These are phyloP conservation scores for Stenotaenia linearis DNA, from an alignment of 2,888 invertebrate genomes.

Conservation along the genomic window DNA sequence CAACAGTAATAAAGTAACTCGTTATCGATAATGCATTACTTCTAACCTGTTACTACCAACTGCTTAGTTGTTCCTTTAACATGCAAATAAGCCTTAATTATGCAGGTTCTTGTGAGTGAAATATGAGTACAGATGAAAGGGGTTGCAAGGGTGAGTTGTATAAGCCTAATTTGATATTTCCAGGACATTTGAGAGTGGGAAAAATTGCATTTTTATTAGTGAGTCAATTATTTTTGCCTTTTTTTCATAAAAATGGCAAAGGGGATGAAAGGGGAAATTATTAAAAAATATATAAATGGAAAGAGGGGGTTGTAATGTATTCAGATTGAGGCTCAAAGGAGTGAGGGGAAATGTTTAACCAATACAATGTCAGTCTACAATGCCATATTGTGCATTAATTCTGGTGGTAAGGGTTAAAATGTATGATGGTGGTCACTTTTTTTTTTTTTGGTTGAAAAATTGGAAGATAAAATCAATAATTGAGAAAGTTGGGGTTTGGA, in stretches of 20 bases:
- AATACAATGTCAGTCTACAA: neutral
- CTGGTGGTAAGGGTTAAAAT: too few species aligned
- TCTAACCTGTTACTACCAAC: too few species aligned
- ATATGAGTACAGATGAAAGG: neutral
- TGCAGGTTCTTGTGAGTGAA: neutral
- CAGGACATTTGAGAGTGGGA: neutral
- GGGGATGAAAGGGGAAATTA: neutral
- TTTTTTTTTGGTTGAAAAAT: neutral
- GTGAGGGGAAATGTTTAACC: neutral
- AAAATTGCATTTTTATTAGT: constrained; percentile 20
- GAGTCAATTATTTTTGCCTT: neutral
- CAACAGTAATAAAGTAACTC: too few species aligned
- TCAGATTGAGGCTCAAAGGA: neutral
- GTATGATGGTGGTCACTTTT: neutral
- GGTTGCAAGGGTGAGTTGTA: neutral
- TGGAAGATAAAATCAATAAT: neutral
- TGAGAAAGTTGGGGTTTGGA: neutral
- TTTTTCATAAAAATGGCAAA: neutral
- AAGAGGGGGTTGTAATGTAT: constrained; percentile 12
- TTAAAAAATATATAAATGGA: neutral
- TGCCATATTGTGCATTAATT: neutral
- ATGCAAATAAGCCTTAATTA: neutral
- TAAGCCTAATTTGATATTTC: constrained; percentile 24
- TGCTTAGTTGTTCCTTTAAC: too few species aligned
- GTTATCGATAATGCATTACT: too few species aligned